phyloP scores from a whole-genome alignment of 1,140 invertebrate species.

The Heliconius hermathena region DNA sequence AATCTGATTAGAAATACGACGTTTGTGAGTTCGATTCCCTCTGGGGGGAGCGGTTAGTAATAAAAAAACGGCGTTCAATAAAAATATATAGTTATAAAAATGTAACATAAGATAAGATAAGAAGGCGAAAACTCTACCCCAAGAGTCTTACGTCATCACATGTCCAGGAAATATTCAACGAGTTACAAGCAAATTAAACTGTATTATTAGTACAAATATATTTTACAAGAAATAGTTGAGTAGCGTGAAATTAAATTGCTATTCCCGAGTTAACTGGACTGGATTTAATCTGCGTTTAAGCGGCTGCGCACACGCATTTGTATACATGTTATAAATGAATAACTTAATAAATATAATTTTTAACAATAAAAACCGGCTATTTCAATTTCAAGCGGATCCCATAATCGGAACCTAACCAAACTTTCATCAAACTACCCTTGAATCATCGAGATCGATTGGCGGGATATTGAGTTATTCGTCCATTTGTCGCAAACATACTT shows the following conservation, averaged over 20 bases:
- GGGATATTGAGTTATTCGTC: no score
- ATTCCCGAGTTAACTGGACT: slow-evolving; percentile 46
- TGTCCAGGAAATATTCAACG: slow-evolving; percentile 23
- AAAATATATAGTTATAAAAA: no score
- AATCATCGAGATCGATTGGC: no score
- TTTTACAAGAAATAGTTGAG: slow-evolving; percentile 27
- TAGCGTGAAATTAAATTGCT: slow-evolving; percentile 61
- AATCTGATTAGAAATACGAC: no score
- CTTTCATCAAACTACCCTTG: no score
- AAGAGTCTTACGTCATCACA: not conserved
- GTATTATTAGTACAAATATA: slow-evolving; percentile 27
- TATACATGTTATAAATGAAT: not conserved
- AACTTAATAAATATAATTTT: not conserved
- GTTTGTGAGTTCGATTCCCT: no score
- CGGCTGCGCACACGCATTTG: slow-evolving; percentile 29
- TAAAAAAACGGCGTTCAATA: no score
- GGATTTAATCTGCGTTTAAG: slow-evolving; percentile 27
- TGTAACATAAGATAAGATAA: not conserved
- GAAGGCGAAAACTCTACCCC: not conserved
- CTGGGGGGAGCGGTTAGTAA: no score
- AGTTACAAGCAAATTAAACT: slow-evolving; percentile 27
- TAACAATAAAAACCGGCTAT: no score
- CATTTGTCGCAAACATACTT: no score
- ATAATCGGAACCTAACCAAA: no score
- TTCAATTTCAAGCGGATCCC: no score